phyloP scores from a whole-genome alignment of 2,888 invertebrate species.

The Junonia oenone region DNA sequence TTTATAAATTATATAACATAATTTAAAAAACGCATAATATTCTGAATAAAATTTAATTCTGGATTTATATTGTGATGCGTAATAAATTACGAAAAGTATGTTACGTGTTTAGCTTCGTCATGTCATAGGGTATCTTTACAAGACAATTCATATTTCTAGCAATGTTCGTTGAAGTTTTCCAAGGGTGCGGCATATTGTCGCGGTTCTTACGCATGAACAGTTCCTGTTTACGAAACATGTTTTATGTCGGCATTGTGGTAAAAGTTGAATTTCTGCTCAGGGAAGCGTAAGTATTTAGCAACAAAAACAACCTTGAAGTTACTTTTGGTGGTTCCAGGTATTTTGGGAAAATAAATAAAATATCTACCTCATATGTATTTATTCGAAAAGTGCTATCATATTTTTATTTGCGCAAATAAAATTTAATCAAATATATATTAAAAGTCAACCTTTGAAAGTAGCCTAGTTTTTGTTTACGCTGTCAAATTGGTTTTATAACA shows the following conservation, averaged over 20 bases:
- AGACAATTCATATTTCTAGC: slow-evolving; percentile 7
- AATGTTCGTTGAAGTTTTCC: slow-evolving; percentile 19
- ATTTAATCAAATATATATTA: too few species aligned
- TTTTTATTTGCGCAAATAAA: too few species aligned
- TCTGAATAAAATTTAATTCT: background rate
- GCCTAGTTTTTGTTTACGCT: too few species aligned
- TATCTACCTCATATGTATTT: too few species aligned
- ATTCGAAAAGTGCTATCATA: too few species aligned
- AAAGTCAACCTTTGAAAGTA: too few species aligned
- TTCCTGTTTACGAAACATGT: slow-evolving; percentile 72
- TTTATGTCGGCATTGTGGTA: slow-evolving; percentile 63
- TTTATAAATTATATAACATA: background rate
- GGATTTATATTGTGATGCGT: background rate
- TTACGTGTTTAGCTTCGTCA: too few species aligned
- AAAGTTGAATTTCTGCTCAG: slow-evolving; percentile 70
- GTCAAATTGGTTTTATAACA: too few species aligned
- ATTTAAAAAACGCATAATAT: too few species aligned
- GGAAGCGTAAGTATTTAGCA: slow-evolving; percentile 53
- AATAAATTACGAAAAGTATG: background rate
- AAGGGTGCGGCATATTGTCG: slow-evolving; percentile 29
- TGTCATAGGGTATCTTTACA: background rate
- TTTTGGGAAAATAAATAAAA: background rate
- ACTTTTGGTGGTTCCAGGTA: slow-evolving; percentile 25
- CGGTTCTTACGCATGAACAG: slow-evolving; percentile 38
- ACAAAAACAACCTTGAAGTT: slow-evolving; percentile 45